Base-by-base conservation (phyloP, 2,113 vertebrate species). In the western clawed frog (Xenopus tropicalis) region DNA sequence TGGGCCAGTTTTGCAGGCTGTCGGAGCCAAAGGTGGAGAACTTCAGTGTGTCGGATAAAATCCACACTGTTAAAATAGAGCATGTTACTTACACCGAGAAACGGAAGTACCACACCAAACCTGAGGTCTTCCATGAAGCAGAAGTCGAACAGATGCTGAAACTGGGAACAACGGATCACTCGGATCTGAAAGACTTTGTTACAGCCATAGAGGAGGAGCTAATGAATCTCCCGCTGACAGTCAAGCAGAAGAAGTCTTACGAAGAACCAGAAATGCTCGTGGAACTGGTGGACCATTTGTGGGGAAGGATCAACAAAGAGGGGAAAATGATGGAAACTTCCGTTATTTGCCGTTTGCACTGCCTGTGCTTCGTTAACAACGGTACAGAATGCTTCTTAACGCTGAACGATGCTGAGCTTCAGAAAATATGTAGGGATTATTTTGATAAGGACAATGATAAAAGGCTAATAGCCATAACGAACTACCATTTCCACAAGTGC, bases 101-200 rank as follows among this genome's bases (percentile, higher is more conserved):
- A 80, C 95, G 93, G 74, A 94, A 91, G 64, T 98, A 90, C 82
- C 95, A 98, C 67, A 91, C 95, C 0, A 96, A 96, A 84, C 83
- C 78, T 0, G 96, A 98, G 82, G 89, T 94, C 0, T 87, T 82
- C 22, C 96, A 96, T 0, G 96, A 98, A 62, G 83, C 92, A 0
- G 96, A 98, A 63, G 61, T 84, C 0, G 95, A 98, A 42, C 96
- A 99, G 85, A 93, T 99, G 89, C 84, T 99, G 44, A 99, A 99
- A 85, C 81, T 99, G 71, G 97, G 97, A 75, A 94, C 94, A 78
- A 93, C 88, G 0, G 92, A 93, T 25, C 89, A 95, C 9, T 77
- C 74, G 0, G 95, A 98, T 79, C 93, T 99, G 80, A 91, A 92
- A 0, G 93, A 96, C 80, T 91, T 99, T 65, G 83, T 96, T 0